A percentile compares a stretch with the other conserved stretches of the same genome.
Conservation (phyloP, 2,113 vertebrate species). For the Anguilla rostrata region DNA sequence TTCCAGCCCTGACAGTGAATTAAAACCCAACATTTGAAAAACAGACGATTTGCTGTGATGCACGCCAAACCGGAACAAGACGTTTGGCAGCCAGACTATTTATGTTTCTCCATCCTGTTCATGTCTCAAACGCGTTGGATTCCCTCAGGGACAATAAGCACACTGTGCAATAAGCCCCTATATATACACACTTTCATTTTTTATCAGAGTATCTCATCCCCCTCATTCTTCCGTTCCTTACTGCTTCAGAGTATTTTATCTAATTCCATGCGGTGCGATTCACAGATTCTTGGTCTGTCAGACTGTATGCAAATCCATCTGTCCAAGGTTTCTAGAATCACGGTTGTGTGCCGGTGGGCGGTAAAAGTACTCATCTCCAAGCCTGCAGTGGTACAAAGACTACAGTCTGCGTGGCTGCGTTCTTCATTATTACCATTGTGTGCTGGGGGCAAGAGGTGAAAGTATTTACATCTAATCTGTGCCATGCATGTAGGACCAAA, state of each 20-base stretch:
- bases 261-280: not conserved
- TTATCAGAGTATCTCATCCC: slow-evolving; percentile 20
- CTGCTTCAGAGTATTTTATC: not conserved
- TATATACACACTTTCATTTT: not conserved
- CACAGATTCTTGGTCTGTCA: not conserved
- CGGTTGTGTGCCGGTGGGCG: not conserved
- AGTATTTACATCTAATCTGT: no score
- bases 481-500: no score
- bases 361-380: not conserved
- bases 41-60: slow-evolving; percentile 29
- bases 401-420: not conserved
- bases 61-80: slow-evolving; percentile 23
- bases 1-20: not conserved
- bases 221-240: not conserved
- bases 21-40: slow-evolving; percentile 35
- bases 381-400: not conserved
- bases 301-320: not conserved
- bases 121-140: slow-evolving; percentile 3
- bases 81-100: slow-evolving; percentile 27
- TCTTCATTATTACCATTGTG: no score
- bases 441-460: no score
- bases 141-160: slow-evolving; percentile 40
- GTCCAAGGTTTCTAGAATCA: not conserved
- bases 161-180: not conserved
- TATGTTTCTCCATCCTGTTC: slow-evolving; percentile 33